Percentiles rank a stretch among this genome's conserved stretches.
Evolutionary conservation across 2,888 invertebrate genomes (phyloP).

Genomic region (Metacarcinus magister): DNA sequence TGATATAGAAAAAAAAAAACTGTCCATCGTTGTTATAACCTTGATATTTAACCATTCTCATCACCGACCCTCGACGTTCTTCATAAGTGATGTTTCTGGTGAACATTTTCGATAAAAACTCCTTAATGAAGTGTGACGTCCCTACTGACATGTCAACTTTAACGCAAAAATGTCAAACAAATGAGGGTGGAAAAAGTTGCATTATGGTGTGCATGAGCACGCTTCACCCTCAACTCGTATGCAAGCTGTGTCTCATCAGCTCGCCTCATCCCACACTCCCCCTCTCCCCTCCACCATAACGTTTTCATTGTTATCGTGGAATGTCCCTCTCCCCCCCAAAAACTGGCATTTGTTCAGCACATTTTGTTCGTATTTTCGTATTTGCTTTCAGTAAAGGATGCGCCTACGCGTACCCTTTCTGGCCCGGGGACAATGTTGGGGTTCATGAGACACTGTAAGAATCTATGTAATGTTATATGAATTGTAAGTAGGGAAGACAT

Average conservation of each 20-base stretch:
- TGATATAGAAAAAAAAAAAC: neutral
- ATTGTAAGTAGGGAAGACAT: too few species aligned
- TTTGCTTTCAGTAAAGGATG: neutral
- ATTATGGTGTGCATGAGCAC: neutral
- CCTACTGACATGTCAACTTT: neutral
- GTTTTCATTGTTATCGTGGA: neutral
- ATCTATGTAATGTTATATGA: too few species aligned
- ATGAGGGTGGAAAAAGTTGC: neutral
- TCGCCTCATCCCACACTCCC: constrained; percentile 34
- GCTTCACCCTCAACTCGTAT: neutral
- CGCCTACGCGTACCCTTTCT: neutral
- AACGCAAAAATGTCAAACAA: neutral
- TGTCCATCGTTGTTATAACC: neutral
- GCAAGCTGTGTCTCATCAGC: neutral
- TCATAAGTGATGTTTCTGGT: neutral
- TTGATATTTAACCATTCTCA: neutral
- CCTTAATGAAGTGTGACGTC: neutral
- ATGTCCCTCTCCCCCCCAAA: neutral
- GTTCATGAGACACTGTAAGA: neutral
- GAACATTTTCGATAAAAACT: neutral
- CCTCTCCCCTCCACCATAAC: neutral
- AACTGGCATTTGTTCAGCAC: neutral
- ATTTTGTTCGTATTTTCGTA: neutral
- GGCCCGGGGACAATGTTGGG: neutral
- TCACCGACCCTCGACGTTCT: neutral